These are phyloP conservation scores for Danaus melanippus DNA, from an alignment of 1,140 invertebrate species.

Conservation along the genomic window DNA sequence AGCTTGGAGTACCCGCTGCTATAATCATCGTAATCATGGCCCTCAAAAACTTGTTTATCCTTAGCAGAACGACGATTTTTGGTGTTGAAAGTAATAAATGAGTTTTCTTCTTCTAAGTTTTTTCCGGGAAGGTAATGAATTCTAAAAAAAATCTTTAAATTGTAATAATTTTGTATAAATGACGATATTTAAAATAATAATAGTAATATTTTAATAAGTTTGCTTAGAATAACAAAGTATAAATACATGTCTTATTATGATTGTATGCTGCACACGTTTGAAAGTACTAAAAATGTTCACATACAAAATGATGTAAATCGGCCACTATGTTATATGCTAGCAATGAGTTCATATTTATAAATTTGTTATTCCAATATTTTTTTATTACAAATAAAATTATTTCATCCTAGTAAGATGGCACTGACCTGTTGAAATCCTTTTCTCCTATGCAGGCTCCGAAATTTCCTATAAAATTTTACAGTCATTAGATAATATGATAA, in stretches of 20 bases:
- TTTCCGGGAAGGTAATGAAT: not conserved
- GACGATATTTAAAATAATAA: no score
- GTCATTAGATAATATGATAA: not conserved
- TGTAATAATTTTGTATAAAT: no score
- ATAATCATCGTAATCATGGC: slow-evolving; percentile 55
- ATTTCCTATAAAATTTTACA: slow-evolving; percentile 33
- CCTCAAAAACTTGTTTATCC: slow-evolving; percentile 18
- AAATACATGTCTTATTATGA: no score
- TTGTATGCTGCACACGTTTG: no score
- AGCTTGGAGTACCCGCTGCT: slow-evolving; percentile 35
- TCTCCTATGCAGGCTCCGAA: slow-evolving; percentile 31
- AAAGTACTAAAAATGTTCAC: slow-evolving; percentile 13
- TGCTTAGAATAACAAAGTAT: no score
- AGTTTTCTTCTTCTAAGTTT: slow-evolving; percentile 1
- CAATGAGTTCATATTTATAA: no score
- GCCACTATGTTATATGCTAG: not conserved
- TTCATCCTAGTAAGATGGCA: slow-evolving; percentile 13
- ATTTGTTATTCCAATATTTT: no score
- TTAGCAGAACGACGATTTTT: slow-evolving; percentile 23
- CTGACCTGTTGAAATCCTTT: slow-evolving; percentile 50
- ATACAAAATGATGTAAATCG: slow-evolving; percentile 1
- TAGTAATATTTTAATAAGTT: no score
- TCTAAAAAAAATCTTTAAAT: slow-evolving; percentile 2
- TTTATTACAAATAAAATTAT: not conserved
- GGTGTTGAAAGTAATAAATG: slow-evolving; percentile 14